A percentile compares a stretch with the other conserved stretches of the same genome.
Evolutionary conservation across 2,888 invertebrate genomes (phyloP).

Genomic region (Eubasilissa splendida): DNA sequence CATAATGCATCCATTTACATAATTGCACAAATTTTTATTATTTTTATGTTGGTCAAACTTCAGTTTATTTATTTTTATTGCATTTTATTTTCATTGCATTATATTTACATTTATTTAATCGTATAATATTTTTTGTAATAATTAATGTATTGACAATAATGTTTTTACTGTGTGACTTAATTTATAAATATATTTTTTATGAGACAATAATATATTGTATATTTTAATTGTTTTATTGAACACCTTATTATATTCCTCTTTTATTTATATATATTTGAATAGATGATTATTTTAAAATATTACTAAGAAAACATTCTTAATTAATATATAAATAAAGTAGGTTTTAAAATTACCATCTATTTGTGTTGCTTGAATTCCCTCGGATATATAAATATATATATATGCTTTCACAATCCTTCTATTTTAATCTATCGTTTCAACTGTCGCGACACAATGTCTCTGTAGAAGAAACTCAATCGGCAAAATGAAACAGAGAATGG

Average conservation of each 20-base stretch:
- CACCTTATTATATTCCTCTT: no score
- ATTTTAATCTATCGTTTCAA: constrained; percentile 6
- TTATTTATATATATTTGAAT: no score
- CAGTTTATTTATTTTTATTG: constrained; percentile 5
- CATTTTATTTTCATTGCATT: background rate
- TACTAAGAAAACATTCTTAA: no score
- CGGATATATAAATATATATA: background rate
- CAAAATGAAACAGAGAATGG: constrained; percentile 25
- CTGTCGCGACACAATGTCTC: background rate
- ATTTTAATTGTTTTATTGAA: no score
- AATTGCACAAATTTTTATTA: background rate
- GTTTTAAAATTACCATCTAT: no score
- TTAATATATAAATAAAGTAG: no score
- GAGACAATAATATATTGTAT: no score
- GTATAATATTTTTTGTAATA: background rate
- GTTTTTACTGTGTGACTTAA: background rate
- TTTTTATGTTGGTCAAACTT: background rate
- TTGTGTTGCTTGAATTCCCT: no score
- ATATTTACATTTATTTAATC: background rate
- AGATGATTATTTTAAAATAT: no score
- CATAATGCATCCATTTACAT: no score
- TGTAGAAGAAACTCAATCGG: background rate
- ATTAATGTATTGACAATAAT: background rate
- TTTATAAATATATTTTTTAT: no score
- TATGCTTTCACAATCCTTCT: background rate